Evolutionary conservation across 2,113 vertebrate genomes (phyloP), one percentile per base, ranked within the genome.

Genomic region (Pituophis catenifer): DNA sequence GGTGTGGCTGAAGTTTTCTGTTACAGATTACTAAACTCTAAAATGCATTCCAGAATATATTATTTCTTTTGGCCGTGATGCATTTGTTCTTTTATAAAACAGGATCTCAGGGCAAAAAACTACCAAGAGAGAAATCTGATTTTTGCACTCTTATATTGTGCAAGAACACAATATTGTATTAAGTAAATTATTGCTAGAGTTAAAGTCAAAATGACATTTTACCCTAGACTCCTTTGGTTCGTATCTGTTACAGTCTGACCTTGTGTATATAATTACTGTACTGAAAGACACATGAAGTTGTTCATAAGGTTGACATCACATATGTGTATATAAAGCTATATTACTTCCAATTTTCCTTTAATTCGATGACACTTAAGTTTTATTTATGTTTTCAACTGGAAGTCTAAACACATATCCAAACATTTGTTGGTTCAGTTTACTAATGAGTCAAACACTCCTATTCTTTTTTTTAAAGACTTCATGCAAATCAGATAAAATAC

Each of bases 101-200:
- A 59, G 11, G 26, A 59, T 53, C 19, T 90, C 29, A 26, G 38
- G 65, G 3, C 70, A 59, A 90, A 23, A 81, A 55, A 89, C 21
- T 23, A 52, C 17, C 5, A 53, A 59, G 3, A 29, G 29, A 48
- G 55, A 50, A 86, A 90, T 11, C 44, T 62, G 70, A 90, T 93
- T 75, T 90, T 93, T 52, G 52, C 8, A 59, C 29, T 48, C 24
- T 57, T n/a, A 26, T 86, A 53, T 11, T 58, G 3, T 52, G 70
- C 11, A 86, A 62, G 55, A 58, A 93, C 62, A 53, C 19, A 90
- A 38, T 33, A 86, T 21, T 59, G 44, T 17, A 93, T 23, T 59
- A 29, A 89, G 65, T 53, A 92, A 75, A 33, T 81, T 89, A 89
- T 48, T 92, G 44, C 19, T 92, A 92, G 91, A 89, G 70, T 62